phyloP scores from a whole-genome alignment of 2,113 vertebrate species.

The Sapajus apella region DNA sequence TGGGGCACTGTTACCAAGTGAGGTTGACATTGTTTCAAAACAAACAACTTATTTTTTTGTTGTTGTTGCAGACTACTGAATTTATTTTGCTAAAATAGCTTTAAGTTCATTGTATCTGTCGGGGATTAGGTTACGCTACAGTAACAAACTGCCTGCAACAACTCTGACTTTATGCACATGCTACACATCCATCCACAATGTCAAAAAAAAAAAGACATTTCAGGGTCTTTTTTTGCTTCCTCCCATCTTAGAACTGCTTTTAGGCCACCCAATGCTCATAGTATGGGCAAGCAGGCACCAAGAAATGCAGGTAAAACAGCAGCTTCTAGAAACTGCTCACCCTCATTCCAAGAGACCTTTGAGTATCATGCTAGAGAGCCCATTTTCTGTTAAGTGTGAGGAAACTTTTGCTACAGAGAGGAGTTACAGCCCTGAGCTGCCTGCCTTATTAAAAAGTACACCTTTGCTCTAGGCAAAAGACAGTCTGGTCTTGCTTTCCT shows the following conservation, averaged over 20 bases:
- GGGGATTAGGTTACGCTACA: too few species aligned
- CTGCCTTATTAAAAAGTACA: not conserved
- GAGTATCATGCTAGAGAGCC: not conserved
- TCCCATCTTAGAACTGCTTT: not conserved
- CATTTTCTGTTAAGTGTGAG: not conserved
- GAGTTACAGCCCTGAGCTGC: not conserved
- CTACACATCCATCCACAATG: too few species aligned
- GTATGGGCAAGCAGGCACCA: not conserved
- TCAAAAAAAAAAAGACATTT: not conserved
- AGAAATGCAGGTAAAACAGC: not conserved
- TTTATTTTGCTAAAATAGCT: conserved; percentile 54
- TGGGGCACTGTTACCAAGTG: not conserved
- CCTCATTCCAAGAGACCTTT: not conserved
- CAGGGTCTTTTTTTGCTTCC: not conserved
- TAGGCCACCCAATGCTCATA: not conserved
- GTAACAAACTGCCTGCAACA: too few species aligned
- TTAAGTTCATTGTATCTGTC: not conserved
- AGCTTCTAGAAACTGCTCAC: not conserved
- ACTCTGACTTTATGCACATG: too few species aligned
- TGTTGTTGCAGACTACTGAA: not conserved
- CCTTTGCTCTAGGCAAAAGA: not conserved
- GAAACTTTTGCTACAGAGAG: not conserved
- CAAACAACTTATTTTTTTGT: conserved; percentile 18
- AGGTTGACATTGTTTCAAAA: not conserved
- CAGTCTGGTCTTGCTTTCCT: not conserved